Evolutionary conservation across 2,888 invertebrate genomes (phyloP).

Genomic region (Caenorhabditis sp.): DNA sequence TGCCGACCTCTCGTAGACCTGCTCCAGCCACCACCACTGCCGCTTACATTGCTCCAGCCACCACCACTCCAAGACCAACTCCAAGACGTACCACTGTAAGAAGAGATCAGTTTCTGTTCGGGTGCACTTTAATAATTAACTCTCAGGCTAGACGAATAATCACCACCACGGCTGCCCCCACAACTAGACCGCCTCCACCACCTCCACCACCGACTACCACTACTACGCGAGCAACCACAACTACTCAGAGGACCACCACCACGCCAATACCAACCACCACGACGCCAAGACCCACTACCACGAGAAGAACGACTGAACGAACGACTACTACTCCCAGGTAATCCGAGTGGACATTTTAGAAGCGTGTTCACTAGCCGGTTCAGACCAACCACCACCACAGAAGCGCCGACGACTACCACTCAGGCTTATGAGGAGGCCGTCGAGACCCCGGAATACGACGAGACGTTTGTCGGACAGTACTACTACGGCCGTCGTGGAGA

Average conservation of each 20-base stretch:
- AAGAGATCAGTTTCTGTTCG: too few species aligned
- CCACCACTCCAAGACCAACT: slow-evolving; percentile 44
- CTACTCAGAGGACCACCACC: slow-evolving; percentile 20
- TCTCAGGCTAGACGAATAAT: slow-evolving; percentile 35
- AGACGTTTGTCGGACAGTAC: slow-evolving; percentile 59
- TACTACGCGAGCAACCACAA: slow-evolving; percentile 24
- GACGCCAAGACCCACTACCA: slow-evolving; percentile 29
- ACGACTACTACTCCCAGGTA: slow-evolving; percentile 9
- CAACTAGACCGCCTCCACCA: too few species aligned
- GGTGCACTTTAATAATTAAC: too few species aligned
- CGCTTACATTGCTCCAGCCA: slow-evolving; percentile 33
- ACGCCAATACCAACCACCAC: slow-evolving; percentile 36
- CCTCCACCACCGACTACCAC: slow-evolving; percentile 25
- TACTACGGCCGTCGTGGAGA: slow-evolving; percentile 59
- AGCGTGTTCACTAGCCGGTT: too few species aligned
- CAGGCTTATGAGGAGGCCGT: slow-evolving; percentile 42
- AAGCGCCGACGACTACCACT: slow-evolving; percentile 32
- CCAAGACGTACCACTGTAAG: slow-evolving; percentile 36
- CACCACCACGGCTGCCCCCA: slow-evolving; percentile 34
- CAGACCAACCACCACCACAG: slow-evolving; percentile 39
- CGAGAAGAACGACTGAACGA: slow-evolving; percentile 16
- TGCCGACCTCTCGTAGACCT: slow-evolving; percentile 12
- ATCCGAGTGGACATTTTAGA: not conserved
- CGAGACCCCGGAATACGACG: slow-evolving; percentile 52
- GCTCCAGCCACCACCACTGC: slow-evolving; percentile 28